Evolutionary conservation across 2,797 vertebrate species (phyloP).

Genomic region (Acropternis orthonyx): DNA sequence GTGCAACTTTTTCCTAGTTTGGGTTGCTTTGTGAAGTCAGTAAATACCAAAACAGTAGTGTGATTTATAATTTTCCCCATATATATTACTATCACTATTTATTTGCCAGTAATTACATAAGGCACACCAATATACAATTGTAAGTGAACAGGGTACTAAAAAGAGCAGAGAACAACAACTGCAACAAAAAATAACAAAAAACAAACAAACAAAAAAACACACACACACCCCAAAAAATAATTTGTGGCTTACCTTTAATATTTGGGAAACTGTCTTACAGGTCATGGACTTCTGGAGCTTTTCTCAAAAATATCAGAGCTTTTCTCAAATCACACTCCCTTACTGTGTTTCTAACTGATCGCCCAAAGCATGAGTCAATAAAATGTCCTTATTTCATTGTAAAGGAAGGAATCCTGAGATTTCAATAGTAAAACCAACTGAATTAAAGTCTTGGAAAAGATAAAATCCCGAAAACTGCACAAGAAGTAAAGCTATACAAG

Average conservation of each 20-base stretch:
- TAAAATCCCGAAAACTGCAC: neutral
- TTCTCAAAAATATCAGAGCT: neutral
- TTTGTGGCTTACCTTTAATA: neutral
- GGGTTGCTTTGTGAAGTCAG: neutral
- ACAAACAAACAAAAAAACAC: neutral
- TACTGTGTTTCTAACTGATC: neutral
- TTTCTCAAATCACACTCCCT: neutral
- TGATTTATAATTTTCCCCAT: neutral
- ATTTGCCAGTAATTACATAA: neutral
- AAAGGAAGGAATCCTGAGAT: neutral
- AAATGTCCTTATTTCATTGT: neutral
- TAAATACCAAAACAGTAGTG: neutral
- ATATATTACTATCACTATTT: neutral
- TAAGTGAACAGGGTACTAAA: neutral
- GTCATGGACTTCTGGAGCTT: neutral
- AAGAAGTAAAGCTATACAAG: neutral
- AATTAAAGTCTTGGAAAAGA: neutral
- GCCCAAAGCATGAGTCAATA: neutral
- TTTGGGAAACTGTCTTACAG: neutral
- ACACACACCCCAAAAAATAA: too few relatives aligned
- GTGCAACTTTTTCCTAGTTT: neutral
- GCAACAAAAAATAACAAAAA: rapidly evolving
- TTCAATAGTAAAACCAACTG: neutral
- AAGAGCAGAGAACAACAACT: neutral
- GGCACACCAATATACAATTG: neutral